phyloP scores from a whole-genome alignment of 92 coral and sea anemone genomes.

The Actinernus sp. region DNA sequence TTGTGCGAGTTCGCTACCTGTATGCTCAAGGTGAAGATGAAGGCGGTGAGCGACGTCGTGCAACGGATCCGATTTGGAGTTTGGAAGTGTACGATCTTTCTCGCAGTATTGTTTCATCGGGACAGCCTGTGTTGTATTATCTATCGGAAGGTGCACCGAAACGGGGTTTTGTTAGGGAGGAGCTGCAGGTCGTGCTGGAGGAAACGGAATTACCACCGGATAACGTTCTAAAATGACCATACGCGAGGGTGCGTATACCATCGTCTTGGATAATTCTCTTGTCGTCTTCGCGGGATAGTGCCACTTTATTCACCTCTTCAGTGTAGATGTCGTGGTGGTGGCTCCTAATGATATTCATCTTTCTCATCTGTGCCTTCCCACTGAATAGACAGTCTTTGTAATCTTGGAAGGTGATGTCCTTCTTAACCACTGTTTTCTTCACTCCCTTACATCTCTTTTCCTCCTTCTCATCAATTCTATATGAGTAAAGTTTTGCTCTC shows the following conservation, averaged over 20 bases:
- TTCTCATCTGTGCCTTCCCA: background rate
- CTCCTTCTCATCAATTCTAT: constrained; percentile 3
- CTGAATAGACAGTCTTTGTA: constrained; percentile 28
- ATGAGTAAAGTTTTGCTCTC: constrained; percentile 38
- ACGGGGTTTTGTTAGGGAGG: constrained; percentile 30
- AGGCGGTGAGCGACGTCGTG: constrained; percentile 35
- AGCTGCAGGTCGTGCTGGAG: too few species aligned
- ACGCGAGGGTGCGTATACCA: constrained; percentile 5
- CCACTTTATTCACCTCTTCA: constrained; percentile 19
- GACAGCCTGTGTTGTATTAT: constrained; percentile 45
- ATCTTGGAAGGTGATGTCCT: constrained; percentile 3
- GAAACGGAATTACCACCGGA: constrained; percentile 30
- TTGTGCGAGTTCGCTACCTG: too few species aligned
- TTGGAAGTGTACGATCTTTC: constrained; percentile 15
- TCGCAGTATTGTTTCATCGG: constrained; percentile 12
- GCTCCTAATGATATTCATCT: constrained; percentile 27
- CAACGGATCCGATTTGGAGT: constrained; percentile 50
- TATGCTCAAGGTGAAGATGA: too few species aligned
- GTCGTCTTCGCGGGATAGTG: constrained; percentile 17
- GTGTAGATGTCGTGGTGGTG: constrained; percentile 17
- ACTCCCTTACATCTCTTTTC: constrained; percentile 36
- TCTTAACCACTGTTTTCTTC: constrained; percentile 7
- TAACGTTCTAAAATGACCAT: constrained; percentile 11
- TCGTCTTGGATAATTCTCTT: background rate
- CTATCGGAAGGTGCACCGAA: constrained; percentile 23